Evolutionary conservation across 2,113 vertebrate species (phyloP), one percentile per base, ranked within the genome.

Genomic region (Barbus barbus): DNA sequence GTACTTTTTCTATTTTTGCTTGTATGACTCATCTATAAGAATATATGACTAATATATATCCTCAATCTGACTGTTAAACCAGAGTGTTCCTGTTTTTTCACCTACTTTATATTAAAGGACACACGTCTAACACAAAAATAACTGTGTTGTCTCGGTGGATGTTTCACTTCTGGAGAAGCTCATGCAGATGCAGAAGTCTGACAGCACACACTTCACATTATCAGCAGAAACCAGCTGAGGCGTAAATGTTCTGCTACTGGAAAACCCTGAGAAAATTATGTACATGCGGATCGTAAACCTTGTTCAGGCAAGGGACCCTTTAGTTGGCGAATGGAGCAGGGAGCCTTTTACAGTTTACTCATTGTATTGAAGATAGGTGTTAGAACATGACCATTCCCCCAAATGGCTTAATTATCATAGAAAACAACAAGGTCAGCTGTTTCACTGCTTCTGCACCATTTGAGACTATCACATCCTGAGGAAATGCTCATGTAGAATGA

Each of bases 11-110:
- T 5, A 22, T 9, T 53, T 28, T 38, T 20, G 33, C 28, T 46
- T 9, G 8, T 28, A 18, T 71, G 65, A 80, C 76, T 75, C 14
- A n/a, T n/a, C n/a, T 83, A 16, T 65, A 22, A 13, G 48, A 56
- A 71, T 31, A 69, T 26, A 20, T 38, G n/a, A 78, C 41, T 85
- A 65, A 46, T 79, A 74, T 48, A 36, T n/a, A 38, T 48, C 18
- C 13, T 84, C 26, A 87, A 44, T 81, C 61, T 84, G 26, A 67
- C 20, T n/a, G 28, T 77, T 51, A 53, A 76, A 76, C 28, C 46
- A 33, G n/a, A 33, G 41, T 9, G 41, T 41, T 61, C 22, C 22
- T 22, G 26, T 76, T 56, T 20, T 28, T 31, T 1, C 46, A 12
- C 12, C 1, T n/a, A n/a, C n/a, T n/a, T n/a, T n/a, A n/a, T n/a